Base-by-base conservation (phyloP, 1,140 invertebrate species). In the Armadillidium nasatum region DNA sequence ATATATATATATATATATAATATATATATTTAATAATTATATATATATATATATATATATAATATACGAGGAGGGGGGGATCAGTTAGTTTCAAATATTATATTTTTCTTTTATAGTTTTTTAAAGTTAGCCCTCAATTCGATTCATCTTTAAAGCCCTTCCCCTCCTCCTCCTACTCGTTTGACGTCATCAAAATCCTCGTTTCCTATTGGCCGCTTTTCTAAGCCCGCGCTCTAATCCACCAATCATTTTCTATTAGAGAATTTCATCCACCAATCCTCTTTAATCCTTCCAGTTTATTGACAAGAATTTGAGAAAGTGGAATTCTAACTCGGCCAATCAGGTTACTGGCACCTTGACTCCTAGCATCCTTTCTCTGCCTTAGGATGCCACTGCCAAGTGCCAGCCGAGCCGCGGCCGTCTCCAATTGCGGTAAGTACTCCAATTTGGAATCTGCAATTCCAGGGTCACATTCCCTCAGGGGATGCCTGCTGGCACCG, bases 381-480 rank as follows among this genome's bases (percentile, higher is more conserved):
- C 50, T 60, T 60, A 15, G 50, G 50, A 60, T 60, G 50, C 50
- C 50, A 60, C 11, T 2, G 50, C 50, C 50, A 60, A 60, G 50
- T 60, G 50, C 50, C 50, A 60, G 50, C 50, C 50, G 50, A 60
- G 50, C 50, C 50, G 50, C 50, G 50, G 11, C 50, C 50, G 50
- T 60, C 50, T 15, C 50, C 50, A 60, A 60, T 7, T 60, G 50
- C 50, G 50, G 50, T 60, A 60, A 60, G 50, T 60, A 60, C 19
- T 60, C 50, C 50, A 60, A 60, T 60, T 60, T 60, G 50, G 50
- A 60, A 60, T 60, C 50, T 60, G 50, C 50, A 60, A 60, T 60
- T 60, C 50, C 50, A 60, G 50, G 50, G 50, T 60, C 50, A 60
- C 11, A 60, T 15, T 60, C 50, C 50, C 50, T 60, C 50, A 15